phyloP scores from a whole-genome alignment of 2,797 vertebrate genomes.

The Crossoptilon crossoptilon region DNA sequence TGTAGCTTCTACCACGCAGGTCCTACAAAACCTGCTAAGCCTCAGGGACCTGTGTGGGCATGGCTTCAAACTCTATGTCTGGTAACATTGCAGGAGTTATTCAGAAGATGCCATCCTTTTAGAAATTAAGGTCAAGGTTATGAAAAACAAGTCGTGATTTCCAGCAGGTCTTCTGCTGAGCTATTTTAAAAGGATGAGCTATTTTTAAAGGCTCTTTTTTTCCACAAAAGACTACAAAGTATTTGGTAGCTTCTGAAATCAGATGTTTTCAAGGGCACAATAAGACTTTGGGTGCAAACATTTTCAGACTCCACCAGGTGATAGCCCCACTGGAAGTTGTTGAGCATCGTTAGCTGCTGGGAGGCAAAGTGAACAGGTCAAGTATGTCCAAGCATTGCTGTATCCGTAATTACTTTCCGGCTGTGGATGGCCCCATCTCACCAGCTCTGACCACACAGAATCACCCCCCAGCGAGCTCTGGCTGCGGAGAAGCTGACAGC shows the following conservation, averaged over 20 bases:
- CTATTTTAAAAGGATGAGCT: neutral
- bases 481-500: neutral
- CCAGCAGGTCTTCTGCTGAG: neutral
- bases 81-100: neutral
- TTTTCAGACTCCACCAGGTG: neutral
- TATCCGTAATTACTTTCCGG: neutral
- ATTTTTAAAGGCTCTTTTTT: neutral
- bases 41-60: neutral
- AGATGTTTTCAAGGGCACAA: neutral
- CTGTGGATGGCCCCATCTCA: neutral
- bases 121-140: neutral
- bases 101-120: neutral
- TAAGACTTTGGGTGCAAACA: neutral
- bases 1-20: accelerated
- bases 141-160: neutral
- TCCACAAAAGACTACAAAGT: neutral
- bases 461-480: neutral
- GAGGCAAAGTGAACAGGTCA: neutral
- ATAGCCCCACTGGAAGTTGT: neutral
- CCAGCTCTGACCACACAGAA: neutral
- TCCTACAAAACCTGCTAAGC: neutral
- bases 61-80: neutral
- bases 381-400: neutral
- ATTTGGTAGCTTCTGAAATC: neutral
- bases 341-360: neutral